Evolutionary conservation across 1,140 invertebrate species (phyloP).

Genomic region (Drosophila bipectinata): DNA sequence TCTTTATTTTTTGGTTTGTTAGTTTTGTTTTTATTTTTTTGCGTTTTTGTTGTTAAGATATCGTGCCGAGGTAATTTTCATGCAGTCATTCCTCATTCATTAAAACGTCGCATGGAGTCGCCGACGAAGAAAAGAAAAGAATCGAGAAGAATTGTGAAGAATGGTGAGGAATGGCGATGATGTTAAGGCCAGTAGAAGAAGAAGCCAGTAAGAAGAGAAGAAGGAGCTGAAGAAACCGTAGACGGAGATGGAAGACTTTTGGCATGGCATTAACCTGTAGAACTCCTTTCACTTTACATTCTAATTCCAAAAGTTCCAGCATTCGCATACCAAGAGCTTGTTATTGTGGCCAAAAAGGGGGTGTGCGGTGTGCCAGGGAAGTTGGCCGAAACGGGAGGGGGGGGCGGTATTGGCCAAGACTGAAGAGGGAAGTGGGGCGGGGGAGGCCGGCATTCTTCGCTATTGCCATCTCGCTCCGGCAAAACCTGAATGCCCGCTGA

Average conservation of each 20-base stretch:
- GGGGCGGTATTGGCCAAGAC: no score
- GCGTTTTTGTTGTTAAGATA: slow-evolving; percentile 6
- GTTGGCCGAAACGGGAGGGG: not conserved
- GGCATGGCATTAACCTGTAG: slow-evolving; percentile 74
- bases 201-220: not conserved
- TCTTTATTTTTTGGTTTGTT: not conserved
- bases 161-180: slow-evolving; percentile 12
- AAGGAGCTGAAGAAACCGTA: slow-evolving; percentile 18
- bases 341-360: slow-evolving; percentile 8
- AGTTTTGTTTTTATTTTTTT: not conserved
- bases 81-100: slow-evolving; percentile 73
- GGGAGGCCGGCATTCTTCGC: slow-evolving; percentile 53
- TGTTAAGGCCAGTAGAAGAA: slow-evolving; percentile 5
- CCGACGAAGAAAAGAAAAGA: slow-evolving; percentile 15
- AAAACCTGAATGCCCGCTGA: slow-evolving; percentile 74
- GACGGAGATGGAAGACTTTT: slow-evolving; percentile 31
- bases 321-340: slow-evolving; percentile 68
- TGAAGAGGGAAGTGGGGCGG: not conserved
- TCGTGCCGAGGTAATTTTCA: slow-evolving; percentile 68
- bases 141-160: slow-evolving; percentile 12
- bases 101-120: slow-evolving; percentile 42
- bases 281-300: slow-evolving; percentile 81
- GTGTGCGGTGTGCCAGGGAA: not conserved
- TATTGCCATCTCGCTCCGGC: slow-evolving; percentile 15
- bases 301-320: slow-evolving; percentile 79